Evolutionary conservation across 2,888 invertebrate genomes (phyloP).

Genomic region (Geophilus truncorum): DNA sequence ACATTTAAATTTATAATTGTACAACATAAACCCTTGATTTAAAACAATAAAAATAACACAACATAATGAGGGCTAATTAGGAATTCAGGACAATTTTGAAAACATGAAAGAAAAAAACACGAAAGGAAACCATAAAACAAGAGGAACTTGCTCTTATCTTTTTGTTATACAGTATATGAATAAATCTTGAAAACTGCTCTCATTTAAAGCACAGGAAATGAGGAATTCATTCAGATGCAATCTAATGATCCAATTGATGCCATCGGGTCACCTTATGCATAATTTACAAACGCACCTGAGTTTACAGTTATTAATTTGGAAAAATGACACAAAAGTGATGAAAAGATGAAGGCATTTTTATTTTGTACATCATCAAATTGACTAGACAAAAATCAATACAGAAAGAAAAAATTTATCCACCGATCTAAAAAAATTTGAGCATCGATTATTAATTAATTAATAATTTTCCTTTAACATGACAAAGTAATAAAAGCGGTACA

Average conservation of each 20-base stretch:
- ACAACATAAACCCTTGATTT: not conserved
- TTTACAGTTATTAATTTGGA: no score
- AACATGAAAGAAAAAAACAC: not conserved
- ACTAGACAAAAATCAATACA: not conserved
- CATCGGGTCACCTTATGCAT: not conserved
- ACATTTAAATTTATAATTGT: slow-evolving; percentile 4
- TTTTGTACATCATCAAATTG: slow-evolving; percentile 20
- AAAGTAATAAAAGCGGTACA: not conserved
- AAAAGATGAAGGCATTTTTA: slow-evolving; percentile 16
- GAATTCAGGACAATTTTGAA: not conserved
- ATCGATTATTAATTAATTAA: no score
- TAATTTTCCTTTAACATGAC: not conserved
- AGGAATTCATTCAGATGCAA: not conserved
- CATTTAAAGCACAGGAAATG: not conserved
- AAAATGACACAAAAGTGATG: not conserved
- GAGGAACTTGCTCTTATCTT: not conserved
- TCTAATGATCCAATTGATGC: not conserved
- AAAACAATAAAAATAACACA: not conserved
- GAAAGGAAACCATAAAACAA: not conserved
- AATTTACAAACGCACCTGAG: not conserved
- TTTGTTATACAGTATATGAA: not conserved
- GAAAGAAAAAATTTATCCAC: not conserved
- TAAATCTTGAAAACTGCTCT: not conserved
- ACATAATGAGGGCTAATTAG: not conserved
- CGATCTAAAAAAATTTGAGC: not conserved